Conservation (phyloP, 2,113 vertebrate genomes). For the Heptranchias perlo region DNA sequence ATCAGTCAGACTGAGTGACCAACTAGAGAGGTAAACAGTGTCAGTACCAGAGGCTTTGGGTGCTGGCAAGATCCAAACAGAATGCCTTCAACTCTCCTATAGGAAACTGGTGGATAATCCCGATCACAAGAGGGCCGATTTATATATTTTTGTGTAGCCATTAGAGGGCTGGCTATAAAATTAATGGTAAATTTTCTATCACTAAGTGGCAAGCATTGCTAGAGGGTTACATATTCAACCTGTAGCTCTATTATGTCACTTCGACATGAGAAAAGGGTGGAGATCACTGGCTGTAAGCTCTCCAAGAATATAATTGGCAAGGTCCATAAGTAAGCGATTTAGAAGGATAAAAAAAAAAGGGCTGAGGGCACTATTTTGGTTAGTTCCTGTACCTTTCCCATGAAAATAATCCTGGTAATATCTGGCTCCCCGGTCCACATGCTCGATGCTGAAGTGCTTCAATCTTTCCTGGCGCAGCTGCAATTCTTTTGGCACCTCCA, state of each 20-base stretch:
- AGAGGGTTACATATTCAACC: neutral
- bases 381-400: constrained; percentile 56
- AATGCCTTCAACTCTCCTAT: neutral
- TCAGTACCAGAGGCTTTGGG: neutral
- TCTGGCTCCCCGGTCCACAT: constrained; percentile 79
- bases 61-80: neutral
- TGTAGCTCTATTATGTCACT: neutral
- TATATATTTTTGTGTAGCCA: neutral
- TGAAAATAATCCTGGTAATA: constrained; percentile 86
- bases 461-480: constrained; percentile 60
- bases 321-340: neutral
- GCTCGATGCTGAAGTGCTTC: constrained; percentile 77
- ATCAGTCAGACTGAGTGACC: too few relatives aligned
- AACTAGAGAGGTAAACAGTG: too few relatives aligned
- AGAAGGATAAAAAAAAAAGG: neutral
- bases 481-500: constrained; percentile 71
- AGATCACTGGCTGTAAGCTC: neutral
- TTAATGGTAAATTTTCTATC: neutral
- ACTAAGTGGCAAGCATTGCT: neutral
- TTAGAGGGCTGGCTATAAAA: too few relatives aligned
- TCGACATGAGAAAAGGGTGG: neutral
- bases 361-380: neutral
- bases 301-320: neutral
- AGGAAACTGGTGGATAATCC: neutral
- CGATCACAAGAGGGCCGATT: neutral